Evolutionary conservation across 2,797 vertebrate genomes (phyloP), one percentile per base, ranked within the genome.

Genomic region (Amniataba percoides): DNA sequence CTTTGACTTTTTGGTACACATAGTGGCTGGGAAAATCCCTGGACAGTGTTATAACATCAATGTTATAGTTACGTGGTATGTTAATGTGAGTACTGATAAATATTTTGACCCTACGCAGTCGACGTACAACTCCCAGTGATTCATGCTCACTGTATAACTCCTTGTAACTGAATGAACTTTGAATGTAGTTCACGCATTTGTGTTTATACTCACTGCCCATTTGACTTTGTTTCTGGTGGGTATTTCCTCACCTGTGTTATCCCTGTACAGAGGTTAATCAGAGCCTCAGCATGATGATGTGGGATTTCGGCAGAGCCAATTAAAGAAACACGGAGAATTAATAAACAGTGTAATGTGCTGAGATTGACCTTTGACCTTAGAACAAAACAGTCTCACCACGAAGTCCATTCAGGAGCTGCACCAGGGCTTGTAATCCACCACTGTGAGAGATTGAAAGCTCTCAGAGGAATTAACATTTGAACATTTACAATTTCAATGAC

Each of bases 21-120:
- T 19, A 52, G 31, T 31, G 18, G 36, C 36, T 55, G 7, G n/a
- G 61, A 80, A 77, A 57, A 18, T 42, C 49, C 40, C 2, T 27
- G 27, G 27, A 27, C 27, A 4, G 2, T 27, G 2, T 27, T 4
- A 27, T 27, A 27, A 27, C 27, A 27, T 27, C 27, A 27, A 27
- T 27, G 27, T 27, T 27, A 27, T n/a, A n/a, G n/a, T n/a, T n/a
- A n/a, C n/a, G 27, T 27, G 27, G 19, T 7, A 5, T 3, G 18
- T 13, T 23, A 0, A 25, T 43, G 3, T 60, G 4, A 42, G 7
- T 5, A 27, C 2, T 2, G 40, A 60, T 46, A 21, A 51, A 57
- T 16, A 46, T 15, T 21, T 13, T 39, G 45, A 52, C 34, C 21
- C 23, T 14, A 58, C 2, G 14, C n/a, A 36, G 14, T 7, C 43